Evolutionary conservation across 2,113 vertebrate genomes (phyloP).

Genomic region (Poecile atricapillus): DNA sequence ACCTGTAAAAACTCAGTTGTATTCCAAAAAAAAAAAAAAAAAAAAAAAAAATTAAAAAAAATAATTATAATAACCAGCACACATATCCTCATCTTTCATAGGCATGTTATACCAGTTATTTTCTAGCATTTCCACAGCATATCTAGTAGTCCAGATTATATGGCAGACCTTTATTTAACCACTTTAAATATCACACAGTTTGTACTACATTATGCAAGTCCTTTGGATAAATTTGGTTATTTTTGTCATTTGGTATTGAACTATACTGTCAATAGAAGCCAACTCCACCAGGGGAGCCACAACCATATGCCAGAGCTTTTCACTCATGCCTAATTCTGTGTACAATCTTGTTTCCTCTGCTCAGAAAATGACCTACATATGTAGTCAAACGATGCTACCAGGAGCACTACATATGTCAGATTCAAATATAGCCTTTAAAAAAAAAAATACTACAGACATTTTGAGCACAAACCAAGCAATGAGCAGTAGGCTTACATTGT

Average conservation of each 20-base stretch:
- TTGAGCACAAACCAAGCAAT: background rate
- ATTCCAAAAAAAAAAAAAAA: background rate
- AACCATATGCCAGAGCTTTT: background rate
- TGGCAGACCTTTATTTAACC: background rate
- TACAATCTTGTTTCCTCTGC: background rate
- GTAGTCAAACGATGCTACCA: constrained; percentile 8
- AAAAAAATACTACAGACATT: background rate
- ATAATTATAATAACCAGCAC: background rate
- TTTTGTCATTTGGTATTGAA: background rate
- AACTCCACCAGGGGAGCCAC: background rate
- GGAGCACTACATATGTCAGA: background rate
- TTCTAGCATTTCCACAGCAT: background rate
- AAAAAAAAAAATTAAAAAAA: too few species aligned
- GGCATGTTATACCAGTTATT: background rate
- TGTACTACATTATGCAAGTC: background rate
- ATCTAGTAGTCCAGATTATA: background rate
- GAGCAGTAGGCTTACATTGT: background rate
- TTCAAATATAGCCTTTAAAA: background rate
- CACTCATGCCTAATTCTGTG: background rate
- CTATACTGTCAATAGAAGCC: background rate
- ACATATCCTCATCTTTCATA: background rate
- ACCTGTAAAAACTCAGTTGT: background rate
- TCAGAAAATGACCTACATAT: constrained; percentile 38
- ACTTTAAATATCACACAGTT: background rate
- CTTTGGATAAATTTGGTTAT: background rate